Evolutionary conservation across 2,113 vertebrate genomes (phyloP).

Genomic region (Cacatua alba): DNA sequence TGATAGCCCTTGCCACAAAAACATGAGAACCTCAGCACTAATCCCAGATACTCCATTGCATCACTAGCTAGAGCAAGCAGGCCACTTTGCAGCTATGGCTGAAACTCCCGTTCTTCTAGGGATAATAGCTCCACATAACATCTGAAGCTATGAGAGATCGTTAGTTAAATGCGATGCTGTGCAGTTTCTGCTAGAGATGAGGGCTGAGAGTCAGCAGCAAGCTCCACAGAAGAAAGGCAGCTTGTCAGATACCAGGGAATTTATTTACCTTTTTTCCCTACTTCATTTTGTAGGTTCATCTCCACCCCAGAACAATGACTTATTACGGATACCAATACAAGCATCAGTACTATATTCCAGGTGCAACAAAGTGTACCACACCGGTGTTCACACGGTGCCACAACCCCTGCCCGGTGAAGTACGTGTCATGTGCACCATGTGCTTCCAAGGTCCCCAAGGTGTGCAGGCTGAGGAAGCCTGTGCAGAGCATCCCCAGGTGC

Average conservation of each 20-base stretch:
- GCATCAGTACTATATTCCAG: not conserved
- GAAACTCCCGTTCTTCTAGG: not conserved
- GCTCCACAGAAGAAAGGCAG: not conserved
- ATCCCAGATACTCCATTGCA: not conserved
- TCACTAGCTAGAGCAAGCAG: not conserved
- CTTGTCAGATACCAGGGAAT: not conserved
- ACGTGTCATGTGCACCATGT: fast-evolving
- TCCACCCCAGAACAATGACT: not conserved
- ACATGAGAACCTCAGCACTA: not conserved
- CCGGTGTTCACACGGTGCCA: not conserved
- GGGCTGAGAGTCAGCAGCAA: not conserved
- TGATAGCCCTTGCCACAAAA: not conserved
- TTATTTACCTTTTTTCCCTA: no score
- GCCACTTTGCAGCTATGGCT: not conserved
- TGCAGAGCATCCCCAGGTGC: not conserved
- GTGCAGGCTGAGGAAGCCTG: not conserved
- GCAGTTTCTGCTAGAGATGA: not conserved
- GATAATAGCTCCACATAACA: not conserved
- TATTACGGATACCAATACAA: slow-evolving; percentile 8
- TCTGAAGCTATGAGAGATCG: fast-evolving
- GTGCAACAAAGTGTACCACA: fast-evolving
- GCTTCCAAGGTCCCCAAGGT: fast-evolving
- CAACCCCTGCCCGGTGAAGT: fast-evolving
- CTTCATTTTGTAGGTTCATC: not conserved
- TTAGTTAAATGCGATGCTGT: not conserved